Percentiles rank a stretch among this genome's conserved stretches.
phyloP scores from a whole-genome alignment of 2,797 vertebrate species.

The Hippoglossus hippoglossus region DNA sequence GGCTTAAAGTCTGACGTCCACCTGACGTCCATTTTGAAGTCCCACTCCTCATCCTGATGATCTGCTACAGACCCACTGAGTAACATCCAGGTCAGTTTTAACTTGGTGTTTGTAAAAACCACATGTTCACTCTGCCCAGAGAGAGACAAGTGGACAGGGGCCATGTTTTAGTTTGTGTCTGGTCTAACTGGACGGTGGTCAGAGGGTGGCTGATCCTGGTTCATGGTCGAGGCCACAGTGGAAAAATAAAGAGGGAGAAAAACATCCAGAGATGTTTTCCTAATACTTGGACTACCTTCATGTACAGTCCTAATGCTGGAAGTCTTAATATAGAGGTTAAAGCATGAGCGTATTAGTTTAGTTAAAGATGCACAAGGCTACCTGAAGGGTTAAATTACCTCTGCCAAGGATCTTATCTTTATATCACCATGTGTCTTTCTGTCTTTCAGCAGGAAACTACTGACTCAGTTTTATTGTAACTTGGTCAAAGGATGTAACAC shows the following conservation, averaged over 20 bases:
- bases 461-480: too few relatives aligned
- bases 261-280: too few relatives aligned
- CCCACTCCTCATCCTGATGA: neutral
- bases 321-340: neutral
- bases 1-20: too few relatives aligned
- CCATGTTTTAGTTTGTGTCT: slow-evolving; percentile 66
- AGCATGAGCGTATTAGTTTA: too few relatives aligned
- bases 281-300: neutral
- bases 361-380: too few relatives aligned
- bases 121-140: neutral
- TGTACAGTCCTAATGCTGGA: neutral
- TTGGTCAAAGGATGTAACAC: too few relatives aligned
- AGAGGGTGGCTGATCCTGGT: slow-evolving; percentile 73
- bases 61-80: neutral
- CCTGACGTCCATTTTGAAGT: too few relatives aligned
- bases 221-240: neutral
- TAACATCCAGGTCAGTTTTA: neutral
- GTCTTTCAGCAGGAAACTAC: too few relatives aligned
- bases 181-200: slow-evolving; percentile 87
- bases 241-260: neutral
- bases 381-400: neutral
- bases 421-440: too few relatives aligned
- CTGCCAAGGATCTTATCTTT: too few relatives aligned
- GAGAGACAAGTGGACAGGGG: neutral
- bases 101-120: neutral